phyloP scores from a whole-genome alignment of 2,888 invertebrate species.

The Aspidiotus rigidus region DNA sequence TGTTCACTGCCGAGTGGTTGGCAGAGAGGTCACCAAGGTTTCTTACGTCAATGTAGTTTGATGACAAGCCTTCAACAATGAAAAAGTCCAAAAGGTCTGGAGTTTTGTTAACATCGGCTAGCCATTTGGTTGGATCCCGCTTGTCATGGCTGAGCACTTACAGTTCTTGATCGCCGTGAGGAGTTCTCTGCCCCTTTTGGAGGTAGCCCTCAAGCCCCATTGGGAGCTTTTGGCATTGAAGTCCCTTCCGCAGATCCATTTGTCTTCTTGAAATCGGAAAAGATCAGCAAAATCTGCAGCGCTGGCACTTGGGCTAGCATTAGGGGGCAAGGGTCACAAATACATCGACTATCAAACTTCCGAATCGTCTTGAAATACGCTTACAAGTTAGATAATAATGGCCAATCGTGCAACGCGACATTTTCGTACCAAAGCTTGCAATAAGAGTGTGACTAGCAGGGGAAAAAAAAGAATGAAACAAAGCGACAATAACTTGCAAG shows the following conservation, averaged over 20 bases:
- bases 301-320: neutral
- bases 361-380: too few relatives aligned
- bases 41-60: neutral
- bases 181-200: constrained; percentile 5
- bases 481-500: too few relatives aligned
- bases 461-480: too few relatives aligned
- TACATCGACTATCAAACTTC: too few relatives aligned
- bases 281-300: neutral
- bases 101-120: constrained; percentile 3
- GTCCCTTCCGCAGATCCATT: constrained; percentile 9
- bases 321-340: neutral
- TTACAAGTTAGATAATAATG: too few relatives aligned
- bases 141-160: neutral
- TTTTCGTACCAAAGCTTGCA: too few relatives aligned
- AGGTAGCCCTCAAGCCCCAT: constrained; percentile 1
- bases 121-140: constrained; percentile 13
- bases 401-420: too few relatives aligned
- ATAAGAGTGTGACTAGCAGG: too few relatives aligned
- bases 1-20: neutral
- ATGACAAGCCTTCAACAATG: constrained; percentile 2
- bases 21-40: constrained; percentile 12
- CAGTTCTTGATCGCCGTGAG: neutral
- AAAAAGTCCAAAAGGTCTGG: constrained; percentile 12
- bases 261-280: constrained; percentile 4
- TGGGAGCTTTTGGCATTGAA: constrained; percentile 14